phyloP scores from a whole-genome alignment of 2,113 vertebrate genomes.

The Coturnix japonica region DNA sequence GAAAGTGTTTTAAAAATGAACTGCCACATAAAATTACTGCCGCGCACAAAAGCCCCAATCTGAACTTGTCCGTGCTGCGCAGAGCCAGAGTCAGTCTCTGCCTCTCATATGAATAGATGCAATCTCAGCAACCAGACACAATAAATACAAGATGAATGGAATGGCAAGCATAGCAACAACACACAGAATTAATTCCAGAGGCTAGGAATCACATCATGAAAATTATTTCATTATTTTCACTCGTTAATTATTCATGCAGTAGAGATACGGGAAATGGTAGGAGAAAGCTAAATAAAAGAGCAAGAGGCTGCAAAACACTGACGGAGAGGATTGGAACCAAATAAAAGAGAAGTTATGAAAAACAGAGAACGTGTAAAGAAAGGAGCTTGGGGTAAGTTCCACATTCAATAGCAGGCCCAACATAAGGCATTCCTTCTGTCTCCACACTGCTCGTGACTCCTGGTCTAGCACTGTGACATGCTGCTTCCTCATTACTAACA shows the following conservation, averaged over 20 bases:
- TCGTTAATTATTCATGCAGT: conserved; percentile 51
- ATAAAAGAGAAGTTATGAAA: not conserved
- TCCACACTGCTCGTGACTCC: not conserved
- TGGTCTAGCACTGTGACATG: not conserved
- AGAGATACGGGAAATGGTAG: not conserved
- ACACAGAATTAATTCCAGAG: conserved; percentile 63
- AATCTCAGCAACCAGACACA: conserved; percentile 65
- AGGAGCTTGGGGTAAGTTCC: not conserved
- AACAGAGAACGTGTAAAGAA: not conserved
- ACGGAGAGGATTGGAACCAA: not conserved
- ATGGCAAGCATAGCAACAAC: conserved; percentile 55
- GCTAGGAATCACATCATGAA: conserved; percentile 48
- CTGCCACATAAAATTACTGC: not conserved
- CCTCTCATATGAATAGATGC: conserved; percentile 56
- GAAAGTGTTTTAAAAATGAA: conserved; percentile 28
- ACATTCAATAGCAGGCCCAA: not conserved
- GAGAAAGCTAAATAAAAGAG: conserved; percentile 13
- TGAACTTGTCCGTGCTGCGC: not conserved
- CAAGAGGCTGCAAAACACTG: not conserved
- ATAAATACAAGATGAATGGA: conserved; percentile 60
- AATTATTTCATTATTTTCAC: conserved; percentile 58
- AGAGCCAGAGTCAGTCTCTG: conserved; percentile 10
- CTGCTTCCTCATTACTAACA: not conserved
- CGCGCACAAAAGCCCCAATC: not conserved
- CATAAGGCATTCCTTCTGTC: not conserved